Base-by-base conservation (phyloP, 2,797 vertebrate genomes). In the Neostethus bicornis region DNA sequence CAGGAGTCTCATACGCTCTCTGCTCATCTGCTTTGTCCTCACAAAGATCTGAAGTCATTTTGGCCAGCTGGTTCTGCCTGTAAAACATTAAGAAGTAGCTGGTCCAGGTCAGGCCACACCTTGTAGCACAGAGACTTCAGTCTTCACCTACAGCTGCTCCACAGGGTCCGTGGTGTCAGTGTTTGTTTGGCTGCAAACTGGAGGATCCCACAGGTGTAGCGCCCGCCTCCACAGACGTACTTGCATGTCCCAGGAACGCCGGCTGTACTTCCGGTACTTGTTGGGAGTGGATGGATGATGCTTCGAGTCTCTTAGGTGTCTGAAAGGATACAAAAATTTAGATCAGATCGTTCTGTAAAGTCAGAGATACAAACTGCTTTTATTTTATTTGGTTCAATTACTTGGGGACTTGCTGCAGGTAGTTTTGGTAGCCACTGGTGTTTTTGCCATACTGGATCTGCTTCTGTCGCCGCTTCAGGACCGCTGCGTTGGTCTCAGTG, bases 391-490 rank as follows among this genome's bases (percentile, higher is more conserved):
- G 1, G 29, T 7, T 2, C 2, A 3, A 90, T 90, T 70, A 94
- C 92, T 86, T 94, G 73, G 92, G 93, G 7, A 96, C 87, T 34
- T 94, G 91, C 75, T 92, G 90, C 42, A 92, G 77, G 82, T 94
- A 95, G 81, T 77, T 89, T 83, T 91, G 93, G 86, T 94, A 95
- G 35, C 93, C 93, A 63, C 87, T 86, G 9, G 92, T 94, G 82
- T 92, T 86, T 73, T 94, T 94, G 9, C 93, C 93, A 17, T 94
- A 95, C 75, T 94, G 91, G 78, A 94, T 93, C 84, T 95, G 94
- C 63, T 95, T 94, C 81, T 94, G 93, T 26, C 91, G 61, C 17
- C 91, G 80, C 65, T 89, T 92, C 66, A 94, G 81, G 37, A 94
- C 88, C 0, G 69, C 85, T 2, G 91, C 83, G 32, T 95, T 93